phyloP scores from a whole-genome alignment of 2,888 invertebrate genomes.

The Loripinus fragilis region DNA sequence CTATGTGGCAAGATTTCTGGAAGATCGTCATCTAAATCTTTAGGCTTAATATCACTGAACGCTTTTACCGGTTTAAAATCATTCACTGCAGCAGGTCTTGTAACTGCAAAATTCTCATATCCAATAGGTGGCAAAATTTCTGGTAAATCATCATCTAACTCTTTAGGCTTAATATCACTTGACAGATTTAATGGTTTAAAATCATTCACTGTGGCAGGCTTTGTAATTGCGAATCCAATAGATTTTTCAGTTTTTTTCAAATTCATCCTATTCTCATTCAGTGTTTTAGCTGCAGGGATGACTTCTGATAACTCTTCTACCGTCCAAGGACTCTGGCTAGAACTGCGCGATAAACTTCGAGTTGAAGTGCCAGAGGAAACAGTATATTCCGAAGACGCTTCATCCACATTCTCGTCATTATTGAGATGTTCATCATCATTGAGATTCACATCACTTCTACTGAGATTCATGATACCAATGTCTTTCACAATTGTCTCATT shows the following conservation, averaged over 20 bases:
- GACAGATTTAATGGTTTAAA: too few relatives aligned
- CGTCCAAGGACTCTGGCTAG: conserved; percentile 15
- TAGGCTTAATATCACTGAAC: too few relatives aligned
- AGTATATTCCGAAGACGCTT: not conserved
- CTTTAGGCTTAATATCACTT: too few relatives aligned
- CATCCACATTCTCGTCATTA: not conserved
- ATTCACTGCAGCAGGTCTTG: too few relatives aligned
- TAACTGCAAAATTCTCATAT: too few relatives aligned
- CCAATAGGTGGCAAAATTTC: not conserved
- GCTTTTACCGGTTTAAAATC: too few relatives aligned
- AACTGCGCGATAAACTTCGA: not conserved
- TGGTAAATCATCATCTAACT: conserved; percentile 4
- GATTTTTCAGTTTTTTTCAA: too few relatives aligned
- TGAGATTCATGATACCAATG: not conserved
- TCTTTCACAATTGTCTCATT: too few relatives aligned
- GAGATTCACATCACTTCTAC: not conserved
- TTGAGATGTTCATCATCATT: too few relatives aligned
- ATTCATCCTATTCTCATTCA: too few relatives aligned
- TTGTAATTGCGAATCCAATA: too few relatives aligned
- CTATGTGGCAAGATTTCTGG: not conserved
- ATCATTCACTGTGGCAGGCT: too few relatives aligned
- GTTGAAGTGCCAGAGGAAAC: not conserved
- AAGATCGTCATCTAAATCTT: not conserved
- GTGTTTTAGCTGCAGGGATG: not conserved
- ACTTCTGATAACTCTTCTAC: not conserved